Evolutionary conservation across 2,113 vertebrate species (phyloP).

Genomic region (Ochotona princeps): DNA sequence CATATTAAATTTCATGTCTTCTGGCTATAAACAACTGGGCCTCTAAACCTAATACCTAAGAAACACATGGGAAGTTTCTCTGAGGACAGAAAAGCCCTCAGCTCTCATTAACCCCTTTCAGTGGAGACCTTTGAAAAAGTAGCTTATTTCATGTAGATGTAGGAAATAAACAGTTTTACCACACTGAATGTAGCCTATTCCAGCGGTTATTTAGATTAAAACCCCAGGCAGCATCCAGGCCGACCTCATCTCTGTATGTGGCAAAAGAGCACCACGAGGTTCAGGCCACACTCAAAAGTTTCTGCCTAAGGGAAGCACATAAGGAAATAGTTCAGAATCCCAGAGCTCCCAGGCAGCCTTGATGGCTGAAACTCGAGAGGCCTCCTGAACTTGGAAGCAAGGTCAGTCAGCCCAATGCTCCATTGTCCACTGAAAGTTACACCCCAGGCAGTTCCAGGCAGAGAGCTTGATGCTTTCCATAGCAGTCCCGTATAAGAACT

Average conservation of each 20-base stretch:
- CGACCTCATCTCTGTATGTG: neutral
- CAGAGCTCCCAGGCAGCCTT: neutral
- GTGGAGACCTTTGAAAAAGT: neutral
- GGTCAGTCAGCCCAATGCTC: slow-evolving; percentile 33
- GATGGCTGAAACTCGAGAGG: slow-evolving; percentile 58
- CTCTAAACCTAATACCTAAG: neutral
- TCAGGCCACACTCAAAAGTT: neutral
- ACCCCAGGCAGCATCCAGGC: neutral
- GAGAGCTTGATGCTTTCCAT: neutral
- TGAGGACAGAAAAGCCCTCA: slow-evolving; percentile 31
- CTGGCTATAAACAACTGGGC: neutral
- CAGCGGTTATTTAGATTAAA: slow-evolving; percentile 60
- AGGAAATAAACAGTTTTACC: slow-evolving; percentile 52
- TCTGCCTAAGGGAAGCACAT: neutral
- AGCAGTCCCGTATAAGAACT: neutral
- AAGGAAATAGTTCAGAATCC: slow-evolving; percentile 36
- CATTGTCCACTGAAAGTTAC: slow-evolving; percentile 7
- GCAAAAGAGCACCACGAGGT: neutral
- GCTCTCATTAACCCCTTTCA: neutral
- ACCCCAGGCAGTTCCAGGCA: neutral
- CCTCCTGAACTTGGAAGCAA: slow-evolving; percentile 47
- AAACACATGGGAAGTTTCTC: neutral
- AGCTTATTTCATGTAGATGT: neutral
- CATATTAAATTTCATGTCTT: neutral
- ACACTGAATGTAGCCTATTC: slow-evolving; percentile 6